A percentile compares a stretch with the other conserved stretches of the same genome.
Evolutionary conservation across 2,888 invertebrate species (phyloP).

Genomic region (Chaitophorus viminalis): DNA sequence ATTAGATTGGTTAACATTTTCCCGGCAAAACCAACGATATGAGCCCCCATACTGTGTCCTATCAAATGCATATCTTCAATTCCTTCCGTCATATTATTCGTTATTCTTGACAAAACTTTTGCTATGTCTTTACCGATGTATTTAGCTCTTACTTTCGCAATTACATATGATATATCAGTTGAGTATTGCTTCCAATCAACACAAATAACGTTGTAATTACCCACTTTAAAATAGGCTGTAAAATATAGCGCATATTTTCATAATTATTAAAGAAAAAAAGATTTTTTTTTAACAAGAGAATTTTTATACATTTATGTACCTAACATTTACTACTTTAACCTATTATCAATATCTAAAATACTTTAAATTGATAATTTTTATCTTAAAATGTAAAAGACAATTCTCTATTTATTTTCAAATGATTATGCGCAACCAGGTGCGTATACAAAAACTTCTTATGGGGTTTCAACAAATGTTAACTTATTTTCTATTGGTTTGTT

Average conservation of each 20-base stretch:
- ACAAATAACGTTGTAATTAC: constrained; percentile 31
- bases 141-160: background rate
- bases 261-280: too few relatives aligned
- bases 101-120: background rate
- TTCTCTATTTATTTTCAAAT: too few relatives aligned
- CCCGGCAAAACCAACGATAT: constrained; percentile 33
- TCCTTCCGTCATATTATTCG: background rate
- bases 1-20: constrained; percentile 4
- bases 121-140: constrained; percentile 30
- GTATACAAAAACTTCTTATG: too few relatives aligned
- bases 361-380: too few relatives aligned
- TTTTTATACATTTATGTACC: too few relatives aligned
- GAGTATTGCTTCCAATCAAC: constrained; percentile 34
- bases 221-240: constrained; percentile 18
- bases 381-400: too few relatives aligned
- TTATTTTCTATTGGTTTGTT: too few relatives aligned
- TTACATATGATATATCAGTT: background rate
- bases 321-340: too few relatives aligned
- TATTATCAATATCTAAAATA: too few relatives aligned
- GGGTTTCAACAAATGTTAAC: too few relatives aligned
- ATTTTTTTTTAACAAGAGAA: too few relatives aligned
- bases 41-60: constrained; percentile 47
- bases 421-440: too few relatives aligned
- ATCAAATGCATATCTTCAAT: constrained; percentile 34
- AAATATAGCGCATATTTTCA: background rate